Base-by-base conservation (phyloP, 2,113 vertebrate genomes). In the Crotalus viridis region DNA sequence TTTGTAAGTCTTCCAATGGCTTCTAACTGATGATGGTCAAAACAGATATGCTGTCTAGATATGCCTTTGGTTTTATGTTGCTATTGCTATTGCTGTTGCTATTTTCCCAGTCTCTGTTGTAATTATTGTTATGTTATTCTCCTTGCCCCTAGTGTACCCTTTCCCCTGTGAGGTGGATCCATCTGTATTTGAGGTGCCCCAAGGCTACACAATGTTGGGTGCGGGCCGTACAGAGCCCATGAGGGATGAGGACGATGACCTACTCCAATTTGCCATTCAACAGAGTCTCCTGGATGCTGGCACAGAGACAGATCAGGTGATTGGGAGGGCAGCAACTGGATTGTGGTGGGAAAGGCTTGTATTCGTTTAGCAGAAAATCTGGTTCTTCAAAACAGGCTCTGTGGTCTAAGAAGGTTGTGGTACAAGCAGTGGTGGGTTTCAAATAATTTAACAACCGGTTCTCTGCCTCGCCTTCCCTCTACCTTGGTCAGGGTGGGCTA, bases 191-290 rank as follows among this genome's bases (percentile, higher is more conserved):
- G 99, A 99, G 96, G 98, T 98, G 59, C 99, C 99, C 0, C 96
- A 98, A 0, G 99, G 99, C 89, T 99, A 99, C 97, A 98, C 98
- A 0, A 98, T 98, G 90, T 98, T 99, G 33, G 99, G 99, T 0
- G 96, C 98, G 0, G 98, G 98, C 39, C 98, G 98, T 95, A 99
- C 97, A 0, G 99, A 99, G 94, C 99, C 99, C 33, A 98, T 98
- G 95, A 98, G 98, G 1, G 99, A 99, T 0, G 99, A 99, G 92
- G 99, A 99, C 0, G 99, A 99, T 0, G 99, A 98, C 95, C 97
- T 99, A 92, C 97, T 99, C 89, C 99, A 99, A 98, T 99, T 99
- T 0, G 99, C 99, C 95, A 99, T 99, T 96, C 99, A 99, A 97
- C 99, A 99, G 97, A 99, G 99, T 94, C 97, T 99, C 64, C 96